Percentiles rank a stretch among this genome's conserved stretches.
phyloP scores from a whole-genome alignment of 2,797 vertebrate species.

The Phoeniculus purpureus region DNA sequence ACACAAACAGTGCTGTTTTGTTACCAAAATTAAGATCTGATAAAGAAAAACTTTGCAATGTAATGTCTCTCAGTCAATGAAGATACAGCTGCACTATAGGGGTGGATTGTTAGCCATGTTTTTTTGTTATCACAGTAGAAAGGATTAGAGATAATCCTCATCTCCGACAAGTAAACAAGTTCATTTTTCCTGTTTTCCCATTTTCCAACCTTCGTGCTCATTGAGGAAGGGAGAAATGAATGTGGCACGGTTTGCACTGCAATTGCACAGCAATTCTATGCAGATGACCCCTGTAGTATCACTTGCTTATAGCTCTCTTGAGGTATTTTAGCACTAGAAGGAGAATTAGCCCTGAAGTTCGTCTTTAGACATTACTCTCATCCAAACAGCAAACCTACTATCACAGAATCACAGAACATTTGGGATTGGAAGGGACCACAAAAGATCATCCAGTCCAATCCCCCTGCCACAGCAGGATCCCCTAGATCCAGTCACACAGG shows the following conservation, averaged over 20 bases:
- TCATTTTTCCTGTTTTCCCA: background rate
- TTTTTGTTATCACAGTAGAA: background rate
- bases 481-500: too few species aligned
- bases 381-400: background rate
- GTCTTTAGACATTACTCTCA: background rate
- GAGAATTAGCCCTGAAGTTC: background rate
- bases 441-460: too few species aligned
- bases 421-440: too few species aligned
- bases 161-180: background rate
- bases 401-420: background rate
- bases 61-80: background rate
- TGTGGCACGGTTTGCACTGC: background rate
- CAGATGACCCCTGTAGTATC: background rate
- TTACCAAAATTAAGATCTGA: conserved; percentile 35
- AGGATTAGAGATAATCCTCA: background rate
- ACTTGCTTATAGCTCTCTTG: background rate
- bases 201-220: background rate
- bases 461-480: too few species aligned
- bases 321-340: background rate
- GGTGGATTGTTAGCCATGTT: background rate
- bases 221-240: background rate
- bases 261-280: background rate
- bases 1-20: conserved; percentile 28
- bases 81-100: background rate
- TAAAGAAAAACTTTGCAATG: background rate